phyloP scores from a whole-genome alignment of 2,797 vertebrate genomes.

The Brachyrhaphis roseni region DNA sequence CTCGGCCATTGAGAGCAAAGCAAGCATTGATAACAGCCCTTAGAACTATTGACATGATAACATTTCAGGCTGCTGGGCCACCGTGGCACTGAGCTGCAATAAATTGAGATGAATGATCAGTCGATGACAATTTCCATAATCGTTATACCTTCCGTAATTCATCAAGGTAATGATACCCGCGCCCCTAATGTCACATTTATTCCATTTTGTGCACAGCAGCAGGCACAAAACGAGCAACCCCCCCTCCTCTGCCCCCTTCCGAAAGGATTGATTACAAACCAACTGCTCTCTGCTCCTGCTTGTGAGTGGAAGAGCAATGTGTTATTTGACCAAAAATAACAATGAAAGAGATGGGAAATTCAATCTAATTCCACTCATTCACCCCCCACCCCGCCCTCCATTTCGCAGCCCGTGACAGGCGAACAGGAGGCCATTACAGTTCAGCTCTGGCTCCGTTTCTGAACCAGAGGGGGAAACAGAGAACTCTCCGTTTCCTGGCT shows the following conservation, averaged over 20 bases:
- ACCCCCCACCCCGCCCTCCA: slow-evolving; percentile 46
- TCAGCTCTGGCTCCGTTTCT: slow-evolving; percentile 60
- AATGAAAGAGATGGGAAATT: slow-evolving; percentile 74
- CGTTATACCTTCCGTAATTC: slow-evolving; percentile 87
- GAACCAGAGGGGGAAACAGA: slow-evolving; percentile 35
- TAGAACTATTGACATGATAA: slow-evolving; percentile 78
- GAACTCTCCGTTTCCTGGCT: slow-evolving; percentile 43
- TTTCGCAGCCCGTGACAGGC: slow-evolving; percentile 62
- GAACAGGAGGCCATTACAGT: slow-evolving; percentile 75
- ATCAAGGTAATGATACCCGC: slow-evolving; percentile 90
- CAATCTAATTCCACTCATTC: slow-evolving; percentile 79
- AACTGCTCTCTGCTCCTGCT: slow-evolving; percentile 75
- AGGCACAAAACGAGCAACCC: slow-evolving; percentile 69
- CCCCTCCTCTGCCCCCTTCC: slow-evolving; percentile 56
- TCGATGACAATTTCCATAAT: slow-evolving; percentile 92
- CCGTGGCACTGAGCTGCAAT: slow-evolving; percentile 83
- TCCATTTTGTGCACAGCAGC: slow-evolving; percentile 81
- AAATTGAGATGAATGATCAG: slow-evolving; percentile 90
- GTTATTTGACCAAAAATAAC: slow-evolving; percentile 83
- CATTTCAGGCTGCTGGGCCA: slow-evolving; percentile 78
- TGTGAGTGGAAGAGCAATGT: slow-evolving; percentile 78
- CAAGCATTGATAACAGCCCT: slow-evolving; percentile 70
- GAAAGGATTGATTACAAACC: slow-evolving; percentile 86
- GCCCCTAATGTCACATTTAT: slow-evolving; percentile 89
- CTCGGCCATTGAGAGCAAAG: slow-evolving; percentile 63